Evolutionary conservation across 35 echinoderm and acorn worm genomes (phyloP).

Genomic region (Stichopus chloronotus): DNA sequence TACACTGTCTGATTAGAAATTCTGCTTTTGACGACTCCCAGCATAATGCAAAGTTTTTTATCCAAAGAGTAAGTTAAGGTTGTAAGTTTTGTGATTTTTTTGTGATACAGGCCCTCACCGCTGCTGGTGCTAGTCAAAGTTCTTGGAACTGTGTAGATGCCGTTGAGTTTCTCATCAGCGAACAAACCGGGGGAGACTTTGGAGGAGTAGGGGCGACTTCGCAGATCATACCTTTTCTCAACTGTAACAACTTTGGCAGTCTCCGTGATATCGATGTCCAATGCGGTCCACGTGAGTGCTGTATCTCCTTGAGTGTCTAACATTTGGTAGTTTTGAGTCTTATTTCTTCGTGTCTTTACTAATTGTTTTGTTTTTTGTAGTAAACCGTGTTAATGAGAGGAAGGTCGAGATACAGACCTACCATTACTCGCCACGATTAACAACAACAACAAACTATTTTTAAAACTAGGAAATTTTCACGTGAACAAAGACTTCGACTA

Average conservation of each 20-base stretch:
- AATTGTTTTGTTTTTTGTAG: no score
- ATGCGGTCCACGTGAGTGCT: neutral
- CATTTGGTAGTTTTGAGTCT: no score
- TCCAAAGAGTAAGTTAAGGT: no score
- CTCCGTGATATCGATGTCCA: neutral
- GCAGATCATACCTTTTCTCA: constrained; percentile 32
- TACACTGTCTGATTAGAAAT: no score
- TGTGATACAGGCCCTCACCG: constrained; percentile 2
- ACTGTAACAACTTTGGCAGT: constrained; percentile 48
- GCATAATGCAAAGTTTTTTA: no score
- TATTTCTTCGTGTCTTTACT: neutral
- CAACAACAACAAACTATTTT: no score
- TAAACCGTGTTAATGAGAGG: neutral
- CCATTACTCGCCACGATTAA: no score
- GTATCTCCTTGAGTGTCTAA: neutral
- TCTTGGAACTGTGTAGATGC: constrained; percentile 43
- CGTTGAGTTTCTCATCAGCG: constrained; percentile 4
- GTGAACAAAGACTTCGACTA: no score
- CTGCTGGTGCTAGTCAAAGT: constrained; percentile 16
- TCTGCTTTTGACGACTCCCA: no score
- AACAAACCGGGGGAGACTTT: constrained; percentile 30
- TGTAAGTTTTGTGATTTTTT: no score
- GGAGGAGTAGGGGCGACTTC: constrained; percentile 25
- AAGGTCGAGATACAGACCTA: neutral
- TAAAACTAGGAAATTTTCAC: no score